A percentile compares a stretch with the other conserved stretches of the same genome.
Conservation (phyloP, 1,140 invertebrate species). For the Drosophila subobscura region DNA sequence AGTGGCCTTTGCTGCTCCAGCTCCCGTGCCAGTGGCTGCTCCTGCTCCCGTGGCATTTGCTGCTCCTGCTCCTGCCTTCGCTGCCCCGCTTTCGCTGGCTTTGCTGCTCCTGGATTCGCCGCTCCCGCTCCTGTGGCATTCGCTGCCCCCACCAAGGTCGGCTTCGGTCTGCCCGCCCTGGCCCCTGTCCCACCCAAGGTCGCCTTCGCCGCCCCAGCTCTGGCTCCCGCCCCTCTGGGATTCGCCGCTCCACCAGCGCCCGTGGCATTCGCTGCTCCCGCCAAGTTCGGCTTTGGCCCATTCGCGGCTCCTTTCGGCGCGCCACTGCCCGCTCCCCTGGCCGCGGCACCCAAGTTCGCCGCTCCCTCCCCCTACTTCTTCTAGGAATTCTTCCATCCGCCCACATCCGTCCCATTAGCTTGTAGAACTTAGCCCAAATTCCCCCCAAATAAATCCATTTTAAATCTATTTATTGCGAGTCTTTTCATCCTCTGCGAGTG, state of each 20-base stretch:
- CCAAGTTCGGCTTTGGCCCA: constrained; percentile 63
- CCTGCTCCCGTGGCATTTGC: constrained; percentile 51
- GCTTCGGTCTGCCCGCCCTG: constrained; percentile 11
- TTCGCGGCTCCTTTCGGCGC: constrained; percentile 63
- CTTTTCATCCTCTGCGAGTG: not conserved
- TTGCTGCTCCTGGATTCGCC: constrained; percentile 44
- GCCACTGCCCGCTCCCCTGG: constrained; percentile 68
- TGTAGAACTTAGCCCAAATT: constrained; percentile 54
- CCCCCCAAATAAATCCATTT: constrained; percentile 53
- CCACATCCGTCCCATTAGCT: constrained; percentile 45
- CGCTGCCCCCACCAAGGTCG: constrained; percentile 20
- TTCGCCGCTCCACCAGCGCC: constrained; percentile 58
- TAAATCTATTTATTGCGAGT: not conserved
- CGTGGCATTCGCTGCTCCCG: constrained; percentile 58
- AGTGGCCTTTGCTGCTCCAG: constrained; percentile 60
- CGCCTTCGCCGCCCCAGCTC: constrained; percentile 49
- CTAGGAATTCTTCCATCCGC: constrained; percentile 32
- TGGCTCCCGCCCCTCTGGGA: constrained; percentile 58
- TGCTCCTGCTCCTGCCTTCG: constrained; percentile 43
- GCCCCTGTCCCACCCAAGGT: constrained; percentile 39
- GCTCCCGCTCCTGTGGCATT: constrained; percentile 20
- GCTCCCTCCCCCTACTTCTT: constrained; percentile 65
- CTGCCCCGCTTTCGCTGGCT: constrained; percentile 69
- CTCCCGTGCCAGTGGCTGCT: constrained; percentile 42
- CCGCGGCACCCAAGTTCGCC: constrained; percentile 61